Evolutionary conservation across 1,140 invertebrate genomes (phyloP).

Genomic region (Akabosia matsudoensis): DNA sequence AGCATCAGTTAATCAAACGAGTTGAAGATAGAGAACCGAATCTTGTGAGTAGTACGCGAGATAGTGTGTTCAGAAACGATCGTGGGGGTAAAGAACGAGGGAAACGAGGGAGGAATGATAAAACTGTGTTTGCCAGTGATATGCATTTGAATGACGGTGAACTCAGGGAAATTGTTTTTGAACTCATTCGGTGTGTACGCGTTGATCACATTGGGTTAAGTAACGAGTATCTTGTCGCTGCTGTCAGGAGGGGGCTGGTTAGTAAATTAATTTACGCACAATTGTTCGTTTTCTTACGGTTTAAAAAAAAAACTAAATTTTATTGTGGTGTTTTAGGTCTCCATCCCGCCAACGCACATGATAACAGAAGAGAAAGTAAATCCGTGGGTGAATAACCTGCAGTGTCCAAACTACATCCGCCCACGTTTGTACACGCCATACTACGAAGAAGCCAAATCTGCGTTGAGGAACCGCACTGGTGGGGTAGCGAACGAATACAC

Average conservation of each 20-base stretch:
- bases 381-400: slow-evolving; percentile 77
- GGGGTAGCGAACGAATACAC: slow-evolving; percentile 10
- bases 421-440: slow-evolving; percentile 89
- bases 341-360: slow-evolving; percentile 82
- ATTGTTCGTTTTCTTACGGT: too few relatives aligned
- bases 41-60: slow-evolving; percentile 83
- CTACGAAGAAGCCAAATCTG: slow-evolving; percentile 68
- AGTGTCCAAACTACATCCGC: slow-evolving; percentile 65
- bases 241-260: slow-evolving; percentile 78
- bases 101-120: slow-evolving; percentile 54
- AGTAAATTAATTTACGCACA: neutral
- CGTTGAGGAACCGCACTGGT: slow-evolving; percentile 7
- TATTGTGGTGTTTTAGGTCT: too few relatives aligned
- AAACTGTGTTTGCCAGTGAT: slow-evolving; percentile 40
- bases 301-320: too few relatives aligned
- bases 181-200: slow-evolving; percentile 74
- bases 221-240: slow-evolving; percentile 64
- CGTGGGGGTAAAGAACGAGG: slow-evolving; percentile 56
- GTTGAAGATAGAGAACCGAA: slow-evolving; percentile 68
- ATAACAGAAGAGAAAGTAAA: slow-evolving; percentile 70
- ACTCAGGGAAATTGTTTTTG: slow-evolving; percentile 77
- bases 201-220: slow-evolving; percentile 86
- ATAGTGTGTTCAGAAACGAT: slow-evolving; percentile 70
- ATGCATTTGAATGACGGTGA: slow-evolving; percentile 75
- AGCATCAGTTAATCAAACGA: slow-evolving; percentile 46